These are phyloP conservation scores for Mirounga angustirostris DNA, from an alignment of 2,113 vertebrate species.

Conservation along the genomic window DNA sequence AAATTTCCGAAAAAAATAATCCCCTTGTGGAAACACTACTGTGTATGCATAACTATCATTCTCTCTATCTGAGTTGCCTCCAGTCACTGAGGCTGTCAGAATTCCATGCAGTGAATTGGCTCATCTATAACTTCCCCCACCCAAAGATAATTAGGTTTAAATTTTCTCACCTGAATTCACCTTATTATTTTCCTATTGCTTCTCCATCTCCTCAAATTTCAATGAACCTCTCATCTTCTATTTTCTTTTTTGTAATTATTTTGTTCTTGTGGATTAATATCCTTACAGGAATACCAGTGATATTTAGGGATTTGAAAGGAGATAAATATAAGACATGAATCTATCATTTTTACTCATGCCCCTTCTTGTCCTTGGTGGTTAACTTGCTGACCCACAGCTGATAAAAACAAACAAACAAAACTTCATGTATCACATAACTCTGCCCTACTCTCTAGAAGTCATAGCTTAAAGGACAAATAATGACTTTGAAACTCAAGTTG, in stretches of 20 bases:
- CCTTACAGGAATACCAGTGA: not conserved
- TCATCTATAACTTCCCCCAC: not conserved
- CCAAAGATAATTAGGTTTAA: not conserved
- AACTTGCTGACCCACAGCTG: not conserved
- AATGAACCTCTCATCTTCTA: not conserved
- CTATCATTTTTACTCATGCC: not conserved
- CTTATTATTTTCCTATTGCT: not conserved
- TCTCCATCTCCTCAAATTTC: not conserved
- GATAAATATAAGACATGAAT: not conserved
- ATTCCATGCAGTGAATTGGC: not conserved
- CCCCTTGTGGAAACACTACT: not conserved
- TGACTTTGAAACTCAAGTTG: not conserved
- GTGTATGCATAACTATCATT: not conserved
- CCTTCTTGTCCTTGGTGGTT: not conserved
- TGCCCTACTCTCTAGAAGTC: not conserved
- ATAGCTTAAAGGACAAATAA: not conserved
- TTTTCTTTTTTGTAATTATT: constrained; percentile 1
- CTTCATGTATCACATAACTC: not conserved
- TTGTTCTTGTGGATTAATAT: not conserved
- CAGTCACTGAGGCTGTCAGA: not conserved
- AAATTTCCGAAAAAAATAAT: not conserved
- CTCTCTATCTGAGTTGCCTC: not conserved
- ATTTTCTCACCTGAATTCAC: not conserved
- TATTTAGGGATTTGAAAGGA: not conserved
- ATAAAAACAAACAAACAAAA: not conserved